phyloP scores from a whole-genome alignment of 1,140 invertebrate species.

The Harlomillsia oculata region DNA sequence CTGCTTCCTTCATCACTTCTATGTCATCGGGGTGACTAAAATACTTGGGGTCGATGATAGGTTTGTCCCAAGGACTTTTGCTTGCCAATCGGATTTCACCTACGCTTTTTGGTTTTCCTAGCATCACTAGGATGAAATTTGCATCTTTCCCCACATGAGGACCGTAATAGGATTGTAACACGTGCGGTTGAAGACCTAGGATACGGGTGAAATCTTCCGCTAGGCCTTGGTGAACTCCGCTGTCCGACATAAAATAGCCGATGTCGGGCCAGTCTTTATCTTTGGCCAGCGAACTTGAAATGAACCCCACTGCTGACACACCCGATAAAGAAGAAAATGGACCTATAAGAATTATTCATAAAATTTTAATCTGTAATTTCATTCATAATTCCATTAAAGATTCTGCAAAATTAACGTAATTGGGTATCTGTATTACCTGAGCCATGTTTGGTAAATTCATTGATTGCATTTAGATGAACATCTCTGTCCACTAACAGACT shows the following conservation, averaged over 20 bases:
- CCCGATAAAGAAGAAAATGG: constrained; percentile 13
- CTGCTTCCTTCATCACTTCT: constrained; percentile 30
- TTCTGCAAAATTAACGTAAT: constrained; percentile 65
- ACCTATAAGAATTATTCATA: too few relatives aligned
- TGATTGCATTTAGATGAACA: constrained; percentile 12
- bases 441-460: constrained; percentile 23
- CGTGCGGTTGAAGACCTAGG: constrained; percentile 9
- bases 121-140: constrained; percentile 39
- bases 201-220: constrained; percentile 13
- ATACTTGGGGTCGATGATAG: constrained; percentile 73
- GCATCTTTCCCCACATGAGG: constrained; percentile 25
- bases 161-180: constrained; percentile 22
- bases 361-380: too few relatives aligned
- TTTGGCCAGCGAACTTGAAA: constrained; percentile 15
- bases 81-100: constrained; percentile 58
- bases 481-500: constrained; percentile 20
- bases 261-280: constrained; percentile 23
- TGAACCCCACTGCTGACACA: constrained; percentile 19
- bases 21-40: constrained; percentile 52
- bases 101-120: constrained; percentile 62
- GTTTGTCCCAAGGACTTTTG: constrained; percentile 61
- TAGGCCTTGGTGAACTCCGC: constrained; percentile 20
- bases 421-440: constrained; percentile 50
- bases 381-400: neutral
- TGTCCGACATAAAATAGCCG: constrained; percentile 10